Conservation (phyloP, 2,113 vertebrate species). For the Struthidea cinerea region DNA sequence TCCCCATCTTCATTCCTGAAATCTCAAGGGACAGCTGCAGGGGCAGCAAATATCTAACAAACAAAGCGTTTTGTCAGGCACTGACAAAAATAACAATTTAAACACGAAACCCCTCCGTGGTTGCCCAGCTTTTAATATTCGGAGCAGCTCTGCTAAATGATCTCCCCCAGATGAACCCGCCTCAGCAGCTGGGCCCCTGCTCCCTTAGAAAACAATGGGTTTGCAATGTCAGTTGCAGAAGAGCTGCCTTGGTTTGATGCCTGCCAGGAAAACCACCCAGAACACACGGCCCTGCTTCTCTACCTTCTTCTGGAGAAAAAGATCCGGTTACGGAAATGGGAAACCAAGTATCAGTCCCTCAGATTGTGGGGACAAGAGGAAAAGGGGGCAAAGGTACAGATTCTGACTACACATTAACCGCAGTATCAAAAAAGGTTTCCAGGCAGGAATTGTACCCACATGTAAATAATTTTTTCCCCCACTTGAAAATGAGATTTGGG, state of each 20-base stretch:
- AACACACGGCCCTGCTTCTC: accelerated
- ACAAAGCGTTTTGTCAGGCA: neutral
- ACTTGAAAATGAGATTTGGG: neutral
- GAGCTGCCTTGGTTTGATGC: neutral
- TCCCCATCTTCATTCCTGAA: neutral
- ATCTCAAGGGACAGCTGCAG: neutral
- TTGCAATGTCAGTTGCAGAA: neutral
- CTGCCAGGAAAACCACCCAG: neutral
- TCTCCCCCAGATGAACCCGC: neutral
- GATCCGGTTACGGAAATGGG: accelerated
- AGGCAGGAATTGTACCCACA: neutral
- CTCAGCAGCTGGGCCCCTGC: neutral
- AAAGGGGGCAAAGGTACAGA: neutral
- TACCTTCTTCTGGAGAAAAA: neutral
- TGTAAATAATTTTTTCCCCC: accelerated
- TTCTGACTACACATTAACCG: neutral
- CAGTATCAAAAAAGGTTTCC: neutral
- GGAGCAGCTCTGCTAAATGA: neutral
- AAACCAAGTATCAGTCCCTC: neutral
- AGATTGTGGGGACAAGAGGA: neutral
- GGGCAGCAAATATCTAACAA: neutral
- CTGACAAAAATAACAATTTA: neutral
- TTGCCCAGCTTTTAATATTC: neutral
- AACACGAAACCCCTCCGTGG: neutral
- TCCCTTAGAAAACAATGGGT: neutral